phyloP scores from a whole-genome alignment of 2,797 vertebrate genomes.

The Morus bassanus region DNA sequence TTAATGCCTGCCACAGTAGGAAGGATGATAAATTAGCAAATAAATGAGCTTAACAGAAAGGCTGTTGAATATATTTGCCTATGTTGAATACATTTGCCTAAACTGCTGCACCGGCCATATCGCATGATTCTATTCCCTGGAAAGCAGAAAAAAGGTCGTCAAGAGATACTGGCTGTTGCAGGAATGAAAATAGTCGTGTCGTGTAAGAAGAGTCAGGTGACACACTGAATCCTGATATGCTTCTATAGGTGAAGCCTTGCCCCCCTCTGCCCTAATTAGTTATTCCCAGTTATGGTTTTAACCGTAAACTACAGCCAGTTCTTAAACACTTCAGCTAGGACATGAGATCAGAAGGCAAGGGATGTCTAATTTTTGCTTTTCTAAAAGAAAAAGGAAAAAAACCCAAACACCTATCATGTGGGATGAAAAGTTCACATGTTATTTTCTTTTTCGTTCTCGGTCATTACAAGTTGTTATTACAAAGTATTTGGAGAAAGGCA shows the following conservation, averaged over 20 bases:
- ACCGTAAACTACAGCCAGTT: background rate
- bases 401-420: background rate
- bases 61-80: background rate
- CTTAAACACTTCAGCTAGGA: background rate
- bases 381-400: background rate
- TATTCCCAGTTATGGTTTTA: background rate
- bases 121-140: background rate
- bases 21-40: conserved; percentile 20
- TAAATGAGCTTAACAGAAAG: background rate
- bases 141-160: background rate
- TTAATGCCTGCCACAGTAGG: background rate
- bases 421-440: background rate
- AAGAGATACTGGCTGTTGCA: background rate
- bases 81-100: background rate
- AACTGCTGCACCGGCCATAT: background rate
- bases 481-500: background rate
- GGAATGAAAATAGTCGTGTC: background rate
- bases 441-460: background rate
- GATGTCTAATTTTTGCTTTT: background rate
- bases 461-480: background rate
- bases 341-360: background rate
- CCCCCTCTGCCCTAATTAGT: background rate
- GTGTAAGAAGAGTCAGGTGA: background rate
- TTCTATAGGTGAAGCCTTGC: background rate
- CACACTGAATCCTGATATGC: background rate